Base-by-base conservation (phyloP, 2,888 invertebrate genomes). In the Gryllus longicercus region DNA sequence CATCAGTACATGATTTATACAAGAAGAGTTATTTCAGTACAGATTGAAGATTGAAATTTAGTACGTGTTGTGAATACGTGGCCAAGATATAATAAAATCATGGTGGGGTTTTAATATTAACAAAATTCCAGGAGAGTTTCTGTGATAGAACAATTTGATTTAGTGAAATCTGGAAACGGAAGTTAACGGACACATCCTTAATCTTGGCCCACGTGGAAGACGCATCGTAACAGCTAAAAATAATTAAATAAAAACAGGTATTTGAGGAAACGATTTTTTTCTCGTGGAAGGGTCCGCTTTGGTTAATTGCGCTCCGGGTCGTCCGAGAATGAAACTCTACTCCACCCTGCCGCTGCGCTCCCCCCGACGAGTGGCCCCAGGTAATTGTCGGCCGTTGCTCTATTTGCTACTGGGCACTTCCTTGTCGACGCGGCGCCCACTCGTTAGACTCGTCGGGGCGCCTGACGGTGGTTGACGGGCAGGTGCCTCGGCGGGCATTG, bases 231-330 rank as follows among this genome's bases (percentile, higher is more conserved):
- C 63, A 63, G 63, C 63, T 63, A 38, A 63, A 63, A 63, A 63
- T 63, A 63, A 63, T 63, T 63, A 63, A 63, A 63, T 63, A 63
- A 63, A n/a, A 63, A 63, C 63, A 63, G 63, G 63, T 63, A 63
- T 63, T 63, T 63, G 63, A 63, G 63, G 63, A 63, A 63, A 63
- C n/a, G 63, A 63, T 63, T 63, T 18, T 38, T 14, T 63, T 63
- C n/a, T 63, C 16, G 16, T 63, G 12, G 63, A 63, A 38, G 38
- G 63, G 2, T 63, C 63, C 63, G 63, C 63, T 2, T 2, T 2
- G 12, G 16, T 63, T 63, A 63, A 63, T 63, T 63, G 63, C 63
- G 14, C 14, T n/a, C 63, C 8, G 16, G 63, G 63, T 63, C 63
- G n/a, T n/a, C n/a, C 63, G n/a, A 63, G 63, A 63, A 14, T 16